Evolutionary conservation across 2,113 vertebrate genomes (phyloP).

Genomic region (Nannobrachium achirus): DNA sequence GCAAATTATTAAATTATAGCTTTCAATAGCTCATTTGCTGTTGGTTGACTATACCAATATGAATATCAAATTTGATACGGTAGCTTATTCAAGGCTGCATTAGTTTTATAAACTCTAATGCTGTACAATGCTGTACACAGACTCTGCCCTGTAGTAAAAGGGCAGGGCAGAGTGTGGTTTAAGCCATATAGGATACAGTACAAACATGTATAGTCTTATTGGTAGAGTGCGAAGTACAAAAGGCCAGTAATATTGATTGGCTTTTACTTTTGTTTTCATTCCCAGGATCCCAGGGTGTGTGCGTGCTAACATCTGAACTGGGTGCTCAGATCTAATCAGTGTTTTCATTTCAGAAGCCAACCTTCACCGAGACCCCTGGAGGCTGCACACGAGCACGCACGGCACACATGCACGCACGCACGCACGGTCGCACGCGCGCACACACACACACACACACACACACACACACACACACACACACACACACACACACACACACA

Average conservation of each 20-base stretch:
- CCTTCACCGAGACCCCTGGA: not conserved
- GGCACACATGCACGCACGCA: not conserved
- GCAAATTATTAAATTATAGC: too few relatives aligned
- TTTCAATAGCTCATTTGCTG: too few relatives aligned
- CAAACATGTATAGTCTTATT: not conserved
- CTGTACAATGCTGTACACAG: not conserved
- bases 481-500: conserved; percentile 3
- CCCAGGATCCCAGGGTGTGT: not conserved
- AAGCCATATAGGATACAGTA: not conserved
- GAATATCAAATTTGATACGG: not conserved
- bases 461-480: not conserved
- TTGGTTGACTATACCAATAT: too few relatives aligned
- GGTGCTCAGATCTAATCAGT: conserved; percentile 14
- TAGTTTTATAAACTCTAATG: not conserved
- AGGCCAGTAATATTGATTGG: conserved; percentile 2
- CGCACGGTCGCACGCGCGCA: not conserved
- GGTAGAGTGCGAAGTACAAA: not conserved
- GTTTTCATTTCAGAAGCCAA: conserved; percentile 24
- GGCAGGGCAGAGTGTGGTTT: conserved; percentile 13
- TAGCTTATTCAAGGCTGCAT: too few relatives aligned
- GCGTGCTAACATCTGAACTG: conserved; percentile 18
- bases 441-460: not conserved
- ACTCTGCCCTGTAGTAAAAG: conserved; percentile 13
- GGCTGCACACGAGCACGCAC: not conserved
- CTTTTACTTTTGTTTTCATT: conserved; percentile 16